Evolutionary conservation across 2,113 vertebrate genomes (phyloP).

Genomic region (Thomomys bottae): DNA sequence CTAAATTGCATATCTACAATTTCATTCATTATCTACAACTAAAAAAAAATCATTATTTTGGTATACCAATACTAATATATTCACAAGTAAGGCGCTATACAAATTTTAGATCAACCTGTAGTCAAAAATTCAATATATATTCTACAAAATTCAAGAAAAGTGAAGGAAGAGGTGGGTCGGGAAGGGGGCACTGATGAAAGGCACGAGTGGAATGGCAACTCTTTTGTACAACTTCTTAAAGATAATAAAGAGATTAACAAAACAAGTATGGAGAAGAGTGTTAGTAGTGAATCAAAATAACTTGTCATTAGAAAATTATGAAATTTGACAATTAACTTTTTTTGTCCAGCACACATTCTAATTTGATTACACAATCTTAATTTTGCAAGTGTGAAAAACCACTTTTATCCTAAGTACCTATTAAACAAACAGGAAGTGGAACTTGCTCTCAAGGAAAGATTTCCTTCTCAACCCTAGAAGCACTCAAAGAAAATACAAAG

Average conservation of each 20-base stretch:
- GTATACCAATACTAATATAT: neutral
- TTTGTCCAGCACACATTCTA: neutral
- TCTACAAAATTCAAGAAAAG: too few relatives aligned
- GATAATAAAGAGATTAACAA: neutral
- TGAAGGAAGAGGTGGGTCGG: too few relatives aligned
- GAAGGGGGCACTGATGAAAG: too few relatives aligned
- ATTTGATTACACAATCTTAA: neutral
- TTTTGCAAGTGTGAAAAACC: neutral
- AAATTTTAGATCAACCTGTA: neutral
- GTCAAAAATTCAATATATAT: too few relatives aligned
- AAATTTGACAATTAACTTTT: slow-evolving; percentile 11
- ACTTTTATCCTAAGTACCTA: neutral
- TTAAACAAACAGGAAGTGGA: neutral
- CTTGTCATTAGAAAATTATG: neutral
- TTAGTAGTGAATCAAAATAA: neutral
- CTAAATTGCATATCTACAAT: neutral
- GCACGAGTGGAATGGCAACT: too few relatives aligned
- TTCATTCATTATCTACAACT: neutral
- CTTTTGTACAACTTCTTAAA: too few relatives aligned
- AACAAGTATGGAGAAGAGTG: neutral
- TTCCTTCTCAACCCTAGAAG: neutral
- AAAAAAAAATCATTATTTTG: neutral
- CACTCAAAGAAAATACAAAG: neutral
- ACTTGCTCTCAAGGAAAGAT: neutral
- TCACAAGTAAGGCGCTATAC: neutral